A percentile compares a stretch with the other conserved stretches of the same genome.
Evolutionary conservation across 1,140 invertebrate genomes (phyloP).

Genomic region (Euura lappo): DNA sequence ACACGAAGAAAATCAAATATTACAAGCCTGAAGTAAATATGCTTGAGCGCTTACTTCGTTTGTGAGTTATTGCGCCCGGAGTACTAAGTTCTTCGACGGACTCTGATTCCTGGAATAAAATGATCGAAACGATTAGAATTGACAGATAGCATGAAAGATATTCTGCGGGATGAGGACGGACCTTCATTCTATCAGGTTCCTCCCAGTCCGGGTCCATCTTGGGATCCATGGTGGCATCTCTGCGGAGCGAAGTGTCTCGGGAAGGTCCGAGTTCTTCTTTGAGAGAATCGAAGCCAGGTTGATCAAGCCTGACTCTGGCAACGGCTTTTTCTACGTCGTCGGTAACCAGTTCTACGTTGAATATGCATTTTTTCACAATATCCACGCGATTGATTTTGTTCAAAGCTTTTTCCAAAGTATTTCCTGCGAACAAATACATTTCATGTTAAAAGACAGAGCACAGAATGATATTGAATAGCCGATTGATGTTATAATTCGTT

Average conservation of each 20-base stretch:
- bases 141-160: too few species aligned
- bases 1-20: constrained; percentile 1
- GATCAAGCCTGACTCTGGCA: constrained; percentile 77
- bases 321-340: constrained; percentile 82
- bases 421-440: constrained; percentile 65
- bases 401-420: constrained; percentile 86
- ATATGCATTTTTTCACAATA: constrained; percentile 90
- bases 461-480: not conserved
- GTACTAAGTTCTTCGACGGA: constrained; percentile 65
- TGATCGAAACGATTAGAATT: not conserved
- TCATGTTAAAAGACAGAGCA: constrained; percentile 24
- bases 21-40: not conserved
- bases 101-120: constrained; percentile 66
- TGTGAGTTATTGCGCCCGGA: constrained; percentile 37
- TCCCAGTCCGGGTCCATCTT: constrained; percentile 76
- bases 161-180: constrained; percentile 15
- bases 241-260: constrained; percentile 66
- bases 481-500: too few species aligned
- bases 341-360: constrained; percentile 80
- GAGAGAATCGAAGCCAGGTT: constrained; percentile 77
- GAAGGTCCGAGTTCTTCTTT: constrained; percentile 76
- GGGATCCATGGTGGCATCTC: constrained; percentile 69
- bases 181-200: constrained; percentile 56
- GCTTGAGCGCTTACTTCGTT: constrained; percentile 47
- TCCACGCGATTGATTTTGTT: constrained; percentile 90